Conservation (phyloP, 2,797 vertebrate species). For the Falco biarmicus region DNA sequence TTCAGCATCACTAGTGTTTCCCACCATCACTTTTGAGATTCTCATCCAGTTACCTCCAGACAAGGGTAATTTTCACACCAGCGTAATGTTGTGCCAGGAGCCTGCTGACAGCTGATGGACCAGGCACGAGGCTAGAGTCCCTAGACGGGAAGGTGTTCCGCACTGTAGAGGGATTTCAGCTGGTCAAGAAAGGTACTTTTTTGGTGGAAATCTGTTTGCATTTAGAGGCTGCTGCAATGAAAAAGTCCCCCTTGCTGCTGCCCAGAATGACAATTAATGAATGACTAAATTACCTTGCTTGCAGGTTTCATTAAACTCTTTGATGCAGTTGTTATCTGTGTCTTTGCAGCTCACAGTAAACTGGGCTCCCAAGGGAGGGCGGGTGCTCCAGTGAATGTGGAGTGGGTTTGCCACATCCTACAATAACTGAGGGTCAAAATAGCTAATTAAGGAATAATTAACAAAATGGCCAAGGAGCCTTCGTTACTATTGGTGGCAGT, state of each 20-base stretch:
- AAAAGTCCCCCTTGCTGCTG: not conserved
- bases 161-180: not conserved
- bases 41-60: not conserved
- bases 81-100: not conserved
- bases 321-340: not conserved
- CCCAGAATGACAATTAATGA: not conserved
- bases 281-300: not conserved
- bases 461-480: not conserved
- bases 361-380: not conserved
- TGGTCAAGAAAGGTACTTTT: not conserved
- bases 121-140: not conserved
- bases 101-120: not conserved
- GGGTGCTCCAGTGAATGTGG: not conserved
- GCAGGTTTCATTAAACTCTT: not conserved
- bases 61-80: not conserved
- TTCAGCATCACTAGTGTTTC: not conserved
- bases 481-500: not conserved
- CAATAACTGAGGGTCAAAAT: not conserved
- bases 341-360: not conserved
- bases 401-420: not conserved
- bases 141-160: not conserved
- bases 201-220: not conserved
- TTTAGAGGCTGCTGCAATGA: not conserved
- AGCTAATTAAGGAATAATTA: not conserved
- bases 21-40: not conserved